Base-by-base conservation (phyloP, 1,140 invertebrate genomes). In the Ceratina japonica region DNA sequence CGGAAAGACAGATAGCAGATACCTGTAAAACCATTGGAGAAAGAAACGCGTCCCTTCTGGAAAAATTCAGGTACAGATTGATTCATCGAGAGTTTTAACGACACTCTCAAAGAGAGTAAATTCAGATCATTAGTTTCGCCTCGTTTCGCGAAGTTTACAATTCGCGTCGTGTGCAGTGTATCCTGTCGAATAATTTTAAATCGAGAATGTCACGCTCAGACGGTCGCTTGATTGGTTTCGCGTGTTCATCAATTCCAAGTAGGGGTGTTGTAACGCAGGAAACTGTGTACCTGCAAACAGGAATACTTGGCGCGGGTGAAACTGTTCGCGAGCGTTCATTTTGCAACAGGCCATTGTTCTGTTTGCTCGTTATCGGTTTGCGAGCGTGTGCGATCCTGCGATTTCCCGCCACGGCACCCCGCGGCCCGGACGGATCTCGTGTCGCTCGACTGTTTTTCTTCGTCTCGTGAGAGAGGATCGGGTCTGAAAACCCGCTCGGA, bases 231-330 rank as follows among this genome's bases (percentile, higher is more conserved):
- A 37, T 20, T n/a, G 15, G 44, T 61, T 59, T 18, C 63, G 8
- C 37, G 18, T 64, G 16, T 68, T 44, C 64, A 69, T 69, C 65
- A 44, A 62, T 62, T 54, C 49, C 49, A 0, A 12, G 20, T 37
- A n/a, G 12, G 20, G 7, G n/a, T 70, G 66, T 52, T 27, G 58
- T 51, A 71, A 75, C 56, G 54, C 64, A 24, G 52, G 54, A 75
- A 59, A 71, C 20, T 10, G 49, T 54, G 49, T 54, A 37, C 13
- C 49, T n/a, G 7, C n/a, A 18, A 56, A 37, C 18, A 37, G 7
- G 10, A 13, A 77, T 72, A 77, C 61, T 77, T 71, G 72, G 72
- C 27, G 20, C 16, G 27, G 27, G 59, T 52, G 31, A 56, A 49
- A 71, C 68, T 15, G n/a, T 72, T 63, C 31, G 1, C 68, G 0